These are phyloP conservation scores for Muscina levida DNA, from an alignment of 2,888 invertebrate species.

Conservation along the genomic window DNA sequence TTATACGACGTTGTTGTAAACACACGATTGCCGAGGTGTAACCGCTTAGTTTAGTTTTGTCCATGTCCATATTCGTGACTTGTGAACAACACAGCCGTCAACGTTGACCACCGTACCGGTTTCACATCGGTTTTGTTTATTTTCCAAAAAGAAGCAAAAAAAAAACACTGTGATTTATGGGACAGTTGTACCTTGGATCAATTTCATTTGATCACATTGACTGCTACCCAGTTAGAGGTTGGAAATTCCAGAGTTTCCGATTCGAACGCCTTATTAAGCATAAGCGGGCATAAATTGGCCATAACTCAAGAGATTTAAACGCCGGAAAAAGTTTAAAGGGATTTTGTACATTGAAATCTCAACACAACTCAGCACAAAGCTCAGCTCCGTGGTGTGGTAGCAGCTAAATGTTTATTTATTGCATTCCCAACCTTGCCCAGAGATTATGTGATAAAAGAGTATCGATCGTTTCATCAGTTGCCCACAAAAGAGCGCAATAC, in stretches of 20 bases:
- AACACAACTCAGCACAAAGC: neutral
- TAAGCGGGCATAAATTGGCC: slow-evolving; percentile 34
- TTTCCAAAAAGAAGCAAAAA: neutral
- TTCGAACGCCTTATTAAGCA: neutral
- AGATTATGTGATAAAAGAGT: slow-evolving; percentile 5
- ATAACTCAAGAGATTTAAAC: slow-evolving; percentile 50
- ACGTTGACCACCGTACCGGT: slow-evolving; percentile 28
- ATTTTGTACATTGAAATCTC: neutral
- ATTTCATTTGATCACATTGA: slow-evolving; percentile 18
- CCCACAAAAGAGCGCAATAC: no score
- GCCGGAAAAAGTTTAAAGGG: slow-evolving; percentile 9
- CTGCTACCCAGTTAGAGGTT: neutral
- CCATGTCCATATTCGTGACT: no score
- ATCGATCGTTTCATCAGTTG: no score
- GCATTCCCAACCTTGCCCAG: slow-evolving; percentile 22
- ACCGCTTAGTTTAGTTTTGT: no score
- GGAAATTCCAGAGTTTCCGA: slow-evolving; percentile 56
- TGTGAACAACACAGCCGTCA: neutral
- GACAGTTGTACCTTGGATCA: slow-evolving; percentile 60
- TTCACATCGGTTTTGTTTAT: slow-evolving; percentile 38
- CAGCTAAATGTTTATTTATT: neutral
- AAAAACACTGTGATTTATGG: slow-evolving; percentile 62
- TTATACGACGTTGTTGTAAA: no score
- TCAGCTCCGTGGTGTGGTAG: no score
- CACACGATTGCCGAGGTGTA: no score